These are phyloP conservation scores for Keiferia lycopersicella DNA, from an alignment of 2,888 invertebrate genomes.

Conservation along the genomic window DNA sequence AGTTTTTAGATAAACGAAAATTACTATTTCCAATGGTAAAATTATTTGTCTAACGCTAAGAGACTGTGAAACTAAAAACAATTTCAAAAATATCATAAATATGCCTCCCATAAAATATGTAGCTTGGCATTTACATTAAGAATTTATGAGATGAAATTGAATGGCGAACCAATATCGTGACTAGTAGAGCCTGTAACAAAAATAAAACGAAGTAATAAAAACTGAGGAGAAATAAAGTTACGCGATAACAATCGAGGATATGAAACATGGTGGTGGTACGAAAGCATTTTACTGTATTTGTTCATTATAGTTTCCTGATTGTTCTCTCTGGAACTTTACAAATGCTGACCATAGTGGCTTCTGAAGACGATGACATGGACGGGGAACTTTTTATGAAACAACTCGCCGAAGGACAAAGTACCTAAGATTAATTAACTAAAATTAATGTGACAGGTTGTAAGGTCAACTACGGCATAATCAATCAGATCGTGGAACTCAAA, in stretches of 20 bases:
- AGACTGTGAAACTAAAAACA: too few species aligned
- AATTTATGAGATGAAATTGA: background rate
- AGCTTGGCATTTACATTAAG: background rate
- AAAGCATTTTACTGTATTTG: slow-evolving; percentile 39
- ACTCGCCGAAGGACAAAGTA: slow-evolving; percentile 51
- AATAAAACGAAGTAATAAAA: background rate
- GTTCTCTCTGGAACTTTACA: slow-evolving; percentile 38
- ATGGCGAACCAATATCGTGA: background rate
- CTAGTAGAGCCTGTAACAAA: background rate
- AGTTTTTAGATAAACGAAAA: too few species aligned
- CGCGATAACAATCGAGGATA: slow-evolving; percentile 17
- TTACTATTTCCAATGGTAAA: too few species aligned
- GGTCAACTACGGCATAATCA: background rate
- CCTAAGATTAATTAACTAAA: slow-evolving; percentile 38
- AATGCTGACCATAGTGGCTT: slow-evolving; percentile 34
- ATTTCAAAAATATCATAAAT: too few species aligned
- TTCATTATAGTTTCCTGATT: slow-evolving; percentile 44
- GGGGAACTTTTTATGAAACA: slow-evolving; percentile 50
- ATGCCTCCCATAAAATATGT: too few species aligned
- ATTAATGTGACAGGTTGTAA: background rate
- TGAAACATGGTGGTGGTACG: slow-evolving; percentile 37
- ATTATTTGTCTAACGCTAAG: too few species aligned
- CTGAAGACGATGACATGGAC: slow-evolving; percentile 38
- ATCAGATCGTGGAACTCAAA: background rate
- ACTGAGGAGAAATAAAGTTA: slow-evolving; percentile 37